Evolutionary conservation across 1,140 invertebrate species (phyloP).

Genomic region (Gryllus bimaculatus): DNA sequence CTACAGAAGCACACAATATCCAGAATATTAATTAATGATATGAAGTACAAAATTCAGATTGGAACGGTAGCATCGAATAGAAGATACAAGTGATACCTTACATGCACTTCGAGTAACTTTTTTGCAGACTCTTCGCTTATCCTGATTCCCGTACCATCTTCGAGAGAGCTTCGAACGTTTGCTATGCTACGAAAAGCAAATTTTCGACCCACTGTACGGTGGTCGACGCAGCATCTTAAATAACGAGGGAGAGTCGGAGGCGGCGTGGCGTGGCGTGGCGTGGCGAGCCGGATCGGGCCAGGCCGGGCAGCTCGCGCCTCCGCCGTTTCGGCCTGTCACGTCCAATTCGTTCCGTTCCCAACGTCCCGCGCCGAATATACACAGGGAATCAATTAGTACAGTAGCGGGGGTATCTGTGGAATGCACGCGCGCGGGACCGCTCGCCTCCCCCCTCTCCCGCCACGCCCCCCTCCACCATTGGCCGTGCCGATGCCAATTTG

Average conservation of each 20-base stretch:
- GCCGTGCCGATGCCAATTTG: background rate
- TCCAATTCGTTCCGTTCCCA: constrained; percentile 3
- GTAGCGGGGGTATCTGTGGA: background rate
- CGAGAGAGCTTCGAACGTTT: no score
- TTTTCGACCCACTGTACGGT: background rate
- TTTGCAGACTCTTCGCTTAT: no score
- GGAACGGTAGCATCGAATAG: no score
- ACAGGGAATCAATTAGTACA: background rate
- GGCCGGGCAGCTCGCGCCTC: background rate
- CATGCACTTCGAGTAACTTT: no score
- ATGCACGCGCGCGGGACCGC: background rate
- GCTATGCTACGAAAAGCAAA: background rate
- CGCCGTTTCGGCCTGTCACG: background rate
- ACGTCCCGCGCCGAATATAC: background rate
- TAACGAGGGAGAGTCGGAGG: background rate
- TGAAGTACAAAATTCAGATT: no score
- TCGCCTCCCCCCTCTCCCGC: background rate
- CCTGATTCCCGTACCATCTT: no score
- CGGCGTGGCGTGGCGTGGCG: no score
- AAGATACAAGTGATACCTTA: no score
- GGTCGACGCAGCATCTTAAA: background rate
- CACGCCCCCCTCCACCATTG: background rate
- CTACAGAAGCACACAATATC: no score
- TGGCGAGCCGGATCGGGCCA: no score
- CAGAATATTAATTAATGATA: no score